A percentile compares a stretch with the other conserved stretches of the same genome.
Conservation (phyloP, 1,140 invertebrate species). For the Drosophila takahashii region DNA sequence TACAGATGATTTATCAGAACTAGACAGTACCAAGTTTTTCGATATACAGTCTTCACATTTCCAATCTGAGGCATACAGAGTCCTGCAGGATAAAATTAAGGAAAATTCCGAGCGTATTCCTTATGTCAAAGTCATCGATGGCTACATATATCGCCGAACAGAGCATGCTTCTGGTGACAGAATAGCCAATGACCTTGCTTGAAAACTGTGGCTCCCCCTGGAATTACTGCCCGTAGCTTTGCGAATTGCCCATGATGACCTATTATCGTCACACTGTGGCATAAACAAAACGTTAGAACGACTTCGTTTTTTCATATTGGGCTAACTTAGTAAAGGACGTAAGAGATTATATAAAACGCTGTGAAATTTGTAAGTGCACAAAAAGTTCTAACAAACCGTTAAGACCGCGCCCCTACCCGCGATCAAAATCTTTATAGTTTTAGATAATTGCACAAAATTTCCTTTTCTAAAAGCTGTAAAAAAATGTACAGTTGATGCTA, state of each 20-base stretch:
- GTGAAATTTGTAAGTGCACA: neutral
- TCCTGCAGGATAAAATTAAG: neutral
- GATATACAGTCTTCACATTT: slow-evolving; percentile 1
- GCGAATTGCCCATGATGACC: too few relatives aligned
- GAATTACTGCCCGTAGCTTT: neutral
- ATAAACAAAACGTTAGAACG: too few relatives aligned
- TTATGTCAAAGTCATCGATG: slow-evolving; percentile 4
- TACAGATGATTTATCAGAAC: neutral
- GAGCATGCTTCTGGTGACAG: slow-evolving; percentile 4
- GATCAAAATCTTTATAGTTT: slow-evolving; percentile 9
- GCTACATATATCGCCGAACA: slow-evolving; percentile 1
- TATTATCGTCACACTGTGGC: too few relatives aligned
- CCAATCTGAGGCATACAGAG: neutral
- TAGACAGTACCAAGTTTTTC: neutral
- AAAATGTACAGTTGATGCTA: slow-evolving; percentile 9
- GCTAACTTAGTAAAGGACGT: slow-evolving; percentile 6
- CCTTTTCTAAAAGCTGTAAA: slow-evolving; percentile 8
- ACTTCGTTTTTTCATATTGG: slow-evolving; percentile 5
- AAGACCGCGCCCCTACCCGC: slow-evolving; percentile 1
- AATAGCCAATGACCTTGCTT: neutral
- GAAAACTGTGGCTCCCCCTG: slow-evolving; percentile 7
- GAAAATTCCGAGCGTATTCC: neutral
- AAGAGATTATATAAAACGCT: slow-evolving; percentile 3
- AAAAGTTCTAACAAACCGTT: neutral
- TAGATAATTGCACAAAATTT: slow-evolving; percentile 4